Evolutionary conservation across 2,797 vertebrate species (phyloP), one percentile per base, ranked within the genome.

Genomic region (Enoplosus armatus): DNA sequence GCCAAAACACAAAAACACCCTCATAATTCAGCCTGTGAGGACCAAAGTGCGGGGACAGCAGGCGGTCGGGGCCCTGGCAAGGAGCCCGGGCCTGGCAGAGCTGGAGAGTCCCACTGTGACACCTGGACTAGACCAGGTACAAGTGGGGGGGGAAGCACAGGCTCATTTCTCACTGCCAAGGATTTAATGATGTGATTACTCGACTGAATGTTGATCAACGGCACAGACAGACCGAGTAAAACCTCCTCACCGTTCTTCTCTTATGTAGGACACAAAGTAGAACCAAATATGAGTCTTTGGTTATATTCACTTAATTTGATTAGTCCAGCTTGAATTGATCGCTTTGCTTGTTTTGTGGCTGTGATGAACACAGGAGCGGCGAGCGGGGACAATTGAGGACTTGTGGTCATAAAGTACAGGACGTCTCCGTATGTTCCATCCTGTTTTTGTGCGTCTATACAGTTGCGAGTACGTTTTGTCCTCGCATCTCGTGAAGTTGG

Each of bases 11-110:
- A 77, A 79, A n/a, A 77, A 66, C 71, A 35, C 47, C 55, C 55
- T 77, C 83, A 75, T 79, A 88, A 90, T 59, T 86, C 78, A 89
- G 51, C 41, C 47, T 39, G 67, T 2, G 39, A 65, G 65, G 70
- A 80, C 14, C 37, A 55, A 51, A 68, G 75, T 75, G 72, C 53
- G 9, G 64, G 18, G 35, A 2, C 75, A 80, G 82, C 86, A 47
- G 43, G 39, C 18, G 55, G 26, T 48, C 45, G 35, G 12, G 51
- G 41, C 24, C 59, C 75, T 76, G 79, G 84, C 82, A 33, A 12
- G 0, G 37, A 67, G 73, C 78, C 82, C 68, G 16, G 62, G 31
- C 31, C 33, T 51, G 41, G 70, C 68, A 58, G 45, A 69, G 61
- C 56, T 2, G 41, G 48, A 18, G 54, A 37, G 53, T 51, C 69